Conservation (phyloP, 1,140 invertebrate species). For the Brachionus koreanus region DNA sequence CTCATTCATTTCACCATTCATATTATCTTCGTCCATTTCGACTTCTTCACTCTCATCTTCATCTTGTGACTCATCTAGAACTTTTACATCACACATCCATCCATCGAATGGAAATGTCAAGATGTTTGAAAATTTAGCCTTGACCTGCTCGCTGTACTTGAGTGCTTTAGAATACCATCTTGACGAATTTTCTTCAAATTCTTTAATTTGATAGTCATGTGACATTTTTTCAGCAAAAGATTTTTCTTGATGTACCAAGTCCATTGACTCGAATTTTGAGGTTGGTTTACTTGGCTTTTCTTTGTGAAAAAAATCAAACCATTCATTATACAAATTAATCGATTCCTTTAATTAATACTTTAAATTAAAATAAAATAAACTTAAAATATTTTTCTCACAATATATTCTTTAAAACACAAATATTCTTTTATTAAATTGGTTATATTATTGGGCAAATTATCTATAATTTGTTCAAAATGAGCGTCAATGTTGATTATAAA, state of each 20-base stretch:
- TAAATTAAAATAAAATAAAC: background rate
- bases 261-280: background rate
- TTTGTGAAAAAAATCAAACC: slow-evolving; percentile 76
- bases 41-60: background rate
- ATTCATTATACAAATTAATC: slow-evolving; percentile 61
- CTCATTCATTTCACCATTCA: background rate
- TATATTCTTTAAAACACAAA: slow-evolving; percentile 60
- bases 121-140: slow-evolving; percentile 22
- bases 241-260: slow-evolving; percentile 56
- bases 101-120: slow-evolving; percentile 41
- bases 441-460: slow-evolving; percentile 54
- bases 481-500: background rate
- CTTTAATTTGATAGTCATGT: slow-evolving; percentile 73
- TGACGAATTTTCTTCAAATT: slow-evolving; percentile 70
- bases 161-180: slow-evolving; percentile 66
- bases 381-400: slow-evolving; percentile 47
- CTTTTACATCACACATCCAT: slow-evolving; percentile 23
- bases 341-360: slow-evolving; percentile 45
- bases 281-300: slow-evolving; percentile 65
- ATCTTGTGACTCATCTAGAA: background rate
- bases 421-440: slow-evolving; percentile 60
- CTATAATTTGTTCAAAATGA: slow-evolving; percentile 43
- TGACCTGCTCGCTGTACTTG: background rate
- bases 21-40: background rate
- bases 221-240: slow-evolving; percentile 82